phyloP scores from a whole-genome alignment of 2,888 invertebrate species.

The Lapara coniferarum region DNA sequence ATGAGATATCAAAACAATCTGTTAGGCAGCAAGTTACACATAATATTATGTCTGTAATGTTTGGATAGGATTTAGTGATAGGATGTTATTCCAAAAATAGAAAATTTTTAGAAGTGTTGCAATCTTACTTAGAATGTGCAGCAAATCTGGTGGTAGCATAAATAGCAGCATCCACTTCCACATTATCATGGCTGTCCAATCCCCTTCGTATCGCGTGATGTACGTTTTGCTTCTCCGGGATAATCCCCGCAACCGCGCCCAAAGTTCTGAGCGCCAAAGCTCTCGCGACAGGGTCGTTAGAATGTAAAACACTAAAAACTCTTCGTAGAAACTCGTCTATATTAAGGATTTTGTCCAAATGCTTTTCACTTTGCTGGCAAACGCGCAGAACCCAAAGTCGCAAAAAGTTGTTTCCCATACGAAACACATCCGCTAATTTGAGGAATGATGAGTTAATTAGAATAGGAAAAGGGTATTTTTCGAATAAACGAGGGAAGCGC shows the following conservation, averaged over 20 bases:
- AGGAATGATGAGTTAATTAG: constrained; percentile 97
- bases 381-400: constrained; percentile 96
- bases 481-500: constrained; percentile 96
- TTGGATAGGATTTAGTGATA: no score
- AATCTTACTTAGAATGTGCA: constrained; percentile 92
- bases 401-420: constrained; percentile 94
- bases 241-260: constrained; percentile 96
- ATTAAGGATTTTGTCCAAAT: constrained; percentile 97
- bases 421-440: constrained; percentile 97
- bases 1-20: no score
- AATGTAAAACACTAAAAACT: constrained; percentile 96
- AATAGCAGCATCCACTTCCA: constrained; percentile 98
- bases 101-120: no score
- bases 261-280: constrained; percentile 94
- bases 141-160: constrained; percentile 98
- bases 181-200: constrained; percentile 96
- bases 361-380: constrained; percentile 97
- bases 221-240: constrained; percentile 96
- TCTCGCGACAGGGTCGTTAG: constrained; percentile 98
- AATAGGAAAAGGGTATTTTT: constrained; percentile 99
- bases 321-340: constrained; percentile 94
- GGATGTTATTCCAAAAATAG: no score
- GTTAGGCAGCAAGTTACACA: no score
- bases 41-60: no score
- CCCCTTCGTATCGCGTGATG: constrained; percentile 97